Evolutionary conservation across 2,113 vertebrate species (phyloP).

Genomic region (Ophthalmolycus amberensis): DNA sequence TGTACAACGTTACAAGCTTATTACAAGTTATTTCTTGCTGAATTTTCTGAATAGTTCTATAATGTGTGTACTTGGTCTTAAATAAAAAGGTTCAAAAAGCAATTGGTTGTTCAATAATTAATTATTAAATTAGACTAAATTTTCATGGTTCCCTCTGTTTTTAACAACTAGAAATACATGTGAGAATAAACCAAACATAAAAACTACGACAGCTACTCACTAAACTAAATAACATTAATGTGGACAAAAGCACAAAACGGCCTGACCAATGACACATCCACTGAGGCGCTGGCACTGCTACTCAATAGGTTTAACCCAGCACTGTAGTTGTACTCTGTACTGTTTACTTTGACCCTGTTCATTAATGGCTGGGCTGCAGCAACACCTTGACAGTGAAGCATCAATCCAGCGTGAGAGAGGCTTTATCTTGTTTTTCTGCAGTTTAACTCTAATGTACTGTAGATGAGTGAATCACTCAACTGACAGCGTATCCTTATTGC

Average conservation of each 20-base stretch:
- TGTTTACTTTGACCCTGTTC: neutral
- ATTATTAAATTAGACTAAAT: too few relatives aligned
- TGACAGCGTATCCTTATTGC: conserved; percentile 1
- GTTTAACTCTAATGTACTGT: conserved; percentile 4
- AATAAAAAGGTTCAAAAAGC: too few relatives aligned
- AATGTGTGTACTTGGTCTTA: too few relatives aligned
- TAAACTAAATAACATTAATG: neutral
- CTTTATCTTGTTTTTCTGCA: neutral
- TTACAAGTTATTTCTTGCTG: too few relatives aligned
- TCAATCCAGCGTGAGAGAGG: neutral
- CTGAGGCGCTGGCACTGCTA: neutral
- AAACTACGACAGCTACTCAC: too few relatives aligned
- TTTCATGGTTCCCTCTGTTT: too few relatives aligned
- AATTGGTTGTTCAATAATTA: too few relatives aligned
- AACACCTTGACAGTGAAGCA: neutral
- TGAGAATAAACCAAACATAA: too few relatives aligned
- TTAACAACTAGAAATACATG: too few relatives aligned
- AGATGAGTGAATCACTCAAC: conserved; percentile 14
- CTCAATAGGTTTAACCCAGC: neutral
- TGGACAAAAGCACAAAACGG: neutral
- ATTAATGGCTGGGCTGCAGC: neutral
- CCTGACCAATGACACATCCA: neutral
- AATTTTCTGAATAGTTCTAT: too few relatives aligned
- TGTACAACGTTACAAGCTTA: too few relatives aligned
- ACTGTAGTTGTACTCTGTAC: neutral